phyloP scores from a whole-genome alignment of 2,113 vertebrate species.

The Lichenostomus cassidix region DNA sequence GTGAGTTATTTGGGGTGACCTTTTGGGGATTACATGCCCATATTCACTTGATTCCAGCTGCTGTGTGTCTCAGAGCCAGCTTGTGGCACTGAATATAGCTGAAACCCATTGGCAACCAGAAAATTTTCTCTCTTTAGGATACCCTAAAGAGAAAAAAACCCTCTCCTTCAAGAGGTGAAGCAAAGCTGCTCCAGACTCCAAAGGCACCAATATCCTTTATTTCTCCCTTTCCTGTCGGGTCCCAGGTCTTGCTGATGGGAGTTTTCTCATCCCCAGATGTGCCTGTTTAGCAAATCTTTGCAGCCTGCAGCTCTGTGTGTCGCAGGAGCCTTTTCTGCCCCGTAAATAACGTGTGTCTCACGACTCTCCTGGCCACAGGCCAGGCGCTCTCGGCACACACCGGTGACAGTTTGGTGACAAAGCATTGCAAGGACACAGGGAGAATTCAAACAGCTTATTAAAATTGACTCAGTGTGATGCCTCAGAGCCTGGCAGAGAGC shows the following conservation, averaged over 20 bases:
- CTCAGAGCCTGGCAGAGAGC: neutral
- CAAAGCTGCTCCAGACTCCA: neutral
- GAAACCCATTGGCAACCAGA: neutral
- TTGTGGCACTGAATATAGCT: neutral
- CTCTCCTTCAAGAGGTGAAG: neutral
- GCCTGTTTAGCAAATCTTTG: neutral
- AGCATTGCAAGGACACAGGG: neutral
- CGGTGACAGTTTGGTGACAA: neutral
- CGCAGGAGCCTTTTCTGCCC: neutral
- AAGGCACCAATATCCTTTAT: neutral
- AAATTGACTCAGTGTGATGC: neutral
- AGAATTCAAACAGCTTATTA: neutral
- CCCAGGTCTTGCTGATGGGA: neutral
- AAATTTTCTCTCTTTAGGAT: neutral
- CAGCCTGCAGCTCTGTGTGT: neutral
- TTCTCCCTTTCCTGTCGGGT: neutral
- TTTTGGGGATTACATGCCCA: neutral
- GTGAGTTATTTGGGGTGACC: neutral
- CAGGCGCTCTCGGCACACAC: neutral
- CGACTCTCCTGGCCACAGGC: neutral
- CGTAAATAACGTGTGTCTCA: accelerated
- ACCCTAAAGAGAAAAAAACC: neutral
- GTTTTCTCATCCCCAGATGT: neutral
- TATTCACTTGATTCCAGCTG: neutral
- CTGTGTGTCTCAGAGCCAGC: neutral